Conservation (phyloP, 2,888 invertebrate genomes). For the Spilarctia lutea region DNA sequence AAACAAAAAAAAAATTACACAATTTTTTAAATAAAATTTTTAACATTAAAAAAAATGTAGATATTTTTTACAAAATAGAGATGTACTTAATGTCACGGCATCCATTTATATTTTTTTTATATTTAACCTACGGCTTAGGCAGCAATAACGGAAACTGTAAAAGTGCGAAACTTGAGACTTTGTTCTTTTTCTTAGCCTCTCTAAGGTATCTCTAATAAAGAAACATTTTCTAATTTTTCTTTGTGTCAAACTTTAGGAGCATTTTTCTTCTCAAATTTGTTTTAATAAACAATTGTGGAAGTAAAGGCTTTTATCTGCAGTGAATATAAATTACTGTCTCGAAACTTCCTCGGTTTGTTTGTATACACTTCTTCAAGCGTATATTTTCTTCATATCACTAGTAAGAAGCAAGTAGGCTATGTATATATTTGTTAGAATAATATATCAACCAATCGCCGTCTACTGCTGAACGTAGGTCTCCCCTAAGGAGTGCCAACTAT, state of each 20-base stretch:
- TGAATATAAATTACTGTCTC: constrained; percentile 22
- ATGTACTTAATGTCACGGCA: constrained; percentile 25
- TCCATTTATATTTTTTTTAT: constrained; percentile 33
- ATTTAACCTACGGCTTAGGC: constrained; percentile 33
- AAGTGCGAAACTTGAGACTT: constrained; percentile 23
- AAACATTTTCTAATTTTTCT: constrained; percentile 37
- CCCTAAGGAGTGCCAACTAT: no score
- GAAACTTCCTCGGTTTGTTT: constrained; percentile 23
- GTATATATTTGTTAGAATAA: not conserved
- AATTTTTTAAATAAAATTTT: no score
- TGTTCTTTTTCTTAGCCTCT: constrained; percentile 31
- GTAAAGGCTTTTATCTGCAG: constrained; percentile 25
- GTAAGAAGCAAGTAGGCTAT: not conserved
- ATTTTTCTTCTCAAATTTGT: constrained; percentile 25
- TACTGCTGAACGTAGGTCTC: no score
- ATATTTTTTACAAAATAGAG: not conserved
- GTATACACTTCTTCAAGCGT: constrained; percentile 13
- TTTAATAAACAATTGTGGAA: constrained; percentile 27
- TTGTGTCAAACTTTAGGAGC: constrained; percentile 34
- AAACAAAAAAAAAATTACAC: no score
- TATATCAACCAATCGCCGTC: no score
- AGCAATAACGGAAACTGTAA: constrained; percentile 35
- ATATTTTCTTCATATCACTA: not conserved
- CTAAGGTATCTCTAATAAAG: constrained; percentile 34
- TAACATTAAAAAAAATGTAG: no score